Base-by-base conservation (phyloP, 2,888 invertebrate genomes). In the Bhutanitis thaidina region DNA sequence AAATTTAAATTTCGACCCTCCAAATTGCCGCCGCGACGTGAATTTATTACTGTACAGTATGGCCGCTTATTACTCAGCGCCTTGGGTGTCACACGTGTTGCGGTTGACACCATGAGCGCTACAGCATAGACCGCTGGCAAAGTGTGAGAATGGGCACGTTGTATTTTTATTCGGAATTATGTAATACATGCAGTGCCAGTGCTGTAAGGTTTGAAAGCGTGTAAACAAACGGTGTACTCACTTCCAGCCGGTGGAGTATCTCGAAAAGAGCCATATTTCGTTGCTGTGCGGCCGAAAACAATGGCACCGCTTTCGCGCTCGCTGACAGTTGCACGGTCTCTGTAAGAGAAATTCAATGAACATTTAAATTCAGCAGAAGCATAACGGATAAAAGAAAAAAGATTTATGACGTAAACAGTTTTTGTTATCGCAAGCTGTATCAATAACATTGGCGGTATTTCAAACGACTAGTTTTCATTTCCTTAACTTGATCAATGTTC, bases 241-340 rank as follows among this genome's bases (percentile, higher is more conserved):
- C 90, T 96, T 96, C 98, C 98, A 98, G 61, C 98, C 98, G 20
- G 97, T 98, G 44, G 98, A 97, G 88, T 97, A 98, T 71, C 98
- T 93, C 76, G 97, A 98, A 88, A 99, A 98, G 61, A 99, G 91
- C 99, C 99, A 99, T 82, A 96, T 96, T 90, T 97, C 97, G 80
- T 96, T 96, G 74, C 95, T 94, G 90, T 95, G 95, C 61, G 97
- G 96, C 71, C 96, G 93, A 90, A 96, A 96, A 90, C 97, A 97
- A 84, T 95, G 96, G 85, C 96, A 97, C 59, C 96, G 93, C 85
- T 97, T 98, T 61, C 95, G 92, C 64, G 94, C 93, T 58, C 95
- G 92, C 74, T 96, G 96, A 88, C 98, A 99, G 71, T 95, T 94
- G 86, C 99, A 99, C 36, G 98, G 98, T 67, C 96, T 93, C 90